Conservation (phyloP, 2,888 invertebrate species). For the Drosophila mimetica region DNA sequence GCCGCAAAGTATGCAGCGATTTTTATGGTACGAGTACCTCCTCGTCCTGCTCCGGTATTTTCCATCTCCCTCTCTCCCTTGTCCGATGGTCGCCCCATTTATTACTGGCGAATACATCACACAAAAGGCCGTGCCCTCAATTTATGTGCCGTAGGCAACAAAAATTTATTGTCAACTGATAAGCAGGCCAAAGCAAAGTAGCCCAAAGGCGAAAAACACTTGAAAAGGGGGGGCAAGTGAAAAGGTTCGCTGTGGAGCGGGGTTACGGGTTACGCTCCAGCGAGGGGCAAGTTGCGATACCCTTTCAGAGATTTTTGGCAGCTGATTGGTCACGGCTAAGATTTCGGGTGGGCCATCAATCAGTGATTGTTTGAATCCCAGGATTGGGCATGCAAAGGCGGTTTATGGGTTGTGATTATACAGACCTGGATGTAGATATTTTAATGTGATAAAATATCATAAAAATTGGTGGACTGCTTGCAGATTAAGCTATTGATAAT, state of each 20-base stretch:
- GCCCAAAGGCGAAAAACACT: constrained; percentile 59
- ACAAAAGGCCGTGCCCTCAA: constrained; percentile 59
- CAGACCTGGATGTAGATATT: background rate
- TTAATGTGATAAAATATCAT: background rate
- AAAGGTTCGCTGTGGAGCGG: constrained; percentile 34
- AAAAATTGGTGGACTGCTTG: too few relatives aligned
- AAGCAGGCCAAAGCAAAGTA: constrained; percentile 71
- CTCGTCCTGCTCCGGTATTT: background rate
- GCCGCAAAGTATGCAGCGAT: constrained; percentile 72
- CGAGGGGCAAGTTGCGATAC: constrained; percentile 41
- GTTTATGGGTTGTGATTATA: constrained; percentile 3
- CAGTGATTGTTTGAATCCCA: constrained; percentile 19
- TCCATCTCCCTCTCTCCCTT: constrained; percentile 4
- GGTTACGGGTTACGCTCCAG: constrained; percentile 3
- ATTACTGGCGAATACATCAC: constrained; percentile 47
- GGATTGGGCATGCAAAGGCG: constrained; percentile 5
- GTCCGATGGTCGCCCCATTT: constrained; percentile 31
- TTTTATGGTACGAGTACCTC: constrained; percentile 45
- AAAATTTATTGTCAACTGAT: constrained; percentile 80
- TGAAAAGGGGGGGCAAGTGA: constrained; percentile 29
- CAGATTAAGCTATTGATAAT: too few relatives aligned
- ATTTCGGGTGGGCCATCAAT: constrained; percentile 22
- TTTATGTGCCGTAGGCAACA: constrained; percentile 75
- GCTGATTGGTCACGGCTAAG: constrained; percentile 31
- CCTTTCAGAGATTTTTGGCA: constrained; percentile 41